Base-by-base conservation (phyloP, 1,140 invertebrate genomes). In the Drosophila sechellia region DNA sequence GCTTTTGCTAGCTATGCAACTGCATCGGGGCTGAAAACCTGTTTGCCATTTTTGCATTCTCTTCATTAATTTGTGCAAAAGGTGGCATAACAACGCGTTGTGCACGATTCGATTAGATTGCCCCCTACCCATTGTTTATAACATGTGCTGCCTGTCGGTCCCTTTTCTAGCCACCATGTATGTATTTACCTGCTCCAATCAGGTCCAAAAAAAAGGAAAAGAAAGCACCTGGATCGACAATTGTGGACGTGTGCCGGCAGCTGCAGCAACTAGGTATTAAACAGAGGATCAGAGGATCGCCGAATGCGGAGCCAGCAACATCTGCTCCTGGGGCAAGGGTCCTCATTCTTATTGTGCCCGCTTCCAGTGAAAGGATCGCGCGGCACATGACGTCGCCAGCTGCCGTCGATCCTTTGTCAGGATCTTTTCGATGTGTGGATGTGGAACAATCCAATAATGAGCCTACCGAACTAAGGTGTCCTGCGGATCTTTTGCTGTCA, bases 221-320 rank as follows among this genome's bases (percentile, higher is more conserved):
- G 11, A 49, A 71, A 56, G 20, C 20, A 22, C 20, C 60, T 34
- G 64, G 50, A 56, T 69, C 50, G 50, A 34, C 49, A 73, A 63
- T 74, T 74, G 58, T 20, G 12, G 71, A 77, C 84, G 84, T 89
- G 84, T 87, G 84, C 84, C 84, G 55, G 79, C 84, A 84, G 84
- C 84, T 87, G 84, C 60, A 72, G 35, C 12, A 27, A 56, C 20
- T 43, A 68, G 69, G 57, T 53, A 55, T 63, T 81, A 70, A 25
- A 42, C 66, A 17, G 17, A 17, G 17, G 63, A 68, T 68, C 63
- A 56, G 15, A 42, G 63, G 66, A 70, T 68, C 63, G 13, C 64
- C 81, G 39, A 77, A 69, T 79, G 83, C 27, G 43, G 12, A 69
- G 53, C 74, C 45, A 48, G 39, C 46, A 52, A 20, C 49, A 56